These are phyloP conservation scores for Lagopus leucura DNA, from an alignment of 2,113 vertebrate species.

Conservation along the genomic window DNA sequence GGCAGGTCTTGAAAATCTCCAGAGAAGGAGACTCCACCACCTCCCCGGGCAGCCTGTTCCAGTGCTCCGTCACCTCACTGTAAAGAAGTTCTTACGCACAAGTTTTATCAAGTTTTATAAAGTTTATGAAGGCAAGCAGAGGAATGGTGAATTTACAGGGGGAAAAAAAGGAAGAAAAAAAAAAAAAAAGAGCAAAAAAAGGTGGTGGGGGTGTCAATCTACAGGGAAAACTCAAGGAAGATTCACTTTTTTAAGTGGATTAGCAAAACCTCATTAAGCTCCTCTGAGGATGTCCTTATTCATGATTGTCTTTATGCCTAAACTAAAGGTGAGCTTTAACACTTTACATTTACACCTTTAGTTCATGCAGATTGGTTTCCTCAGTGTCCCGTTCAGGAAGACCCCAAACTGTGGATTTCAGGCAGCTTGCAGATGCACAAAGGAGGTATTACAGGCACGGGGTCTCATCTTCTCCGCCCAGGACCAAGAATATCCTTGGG, in stretches of 20 bases:
- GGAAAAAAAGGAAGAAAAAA: not conserved
- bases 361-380: not conserved
- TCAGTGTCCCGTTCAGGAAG: not conserved
- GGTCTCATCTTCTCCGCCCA: not conserved
- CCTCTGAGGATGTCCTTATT: not conserved
- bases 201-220: not conserved
- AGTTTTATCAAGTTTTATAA: not conserved
- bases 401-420: not conserved
- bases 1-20: too few relatives aligned
- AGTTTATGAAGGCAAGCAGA: not conserved
- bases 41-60: too few relatives aligned
- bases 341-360: not conserved
- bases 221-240: not conserved
- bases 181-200: not conserved
- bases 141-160: not conserved
- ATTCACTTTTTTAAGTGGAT: slow-evolving; percentile 36
- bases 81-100: too few relatives aligned
- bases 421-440: not conserved
- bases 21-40: too few relatives aligned
- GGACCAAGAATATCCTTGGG: not conserved
- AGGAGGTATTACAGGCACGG: not conserved
- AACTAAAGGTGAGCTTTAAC: not conserved
- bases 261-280: slow-evolving; percentile 45
- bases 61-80: too few relatives aligned
- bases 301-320: not conserved